phyloP scores from a whole-genome alignment of 2,888 invertebrate genomes.

The Drosophila aldrichi region DNA sequence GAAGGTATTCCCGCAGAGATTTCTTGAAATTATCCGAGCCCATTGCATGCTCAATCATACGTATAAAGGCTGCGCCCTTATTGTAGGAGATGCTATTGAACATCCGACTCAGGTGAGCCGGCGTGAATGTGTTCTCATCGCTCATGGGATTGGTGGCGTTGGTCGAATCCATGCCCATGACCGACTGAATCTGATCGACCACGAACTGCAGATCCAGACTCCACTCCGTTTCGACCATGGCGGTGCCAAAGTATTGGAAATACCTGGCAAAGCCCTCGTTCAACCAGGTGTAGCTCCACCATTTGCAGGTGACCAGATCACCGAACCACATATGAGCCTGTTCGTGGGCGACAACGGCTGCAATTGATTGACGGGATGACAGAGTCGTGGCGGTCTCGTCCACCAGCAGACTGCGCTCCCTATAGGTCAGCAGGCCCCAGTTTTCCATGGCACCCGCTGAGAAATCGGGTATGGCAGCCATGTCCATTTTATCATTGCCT shows the following conservation, averaged over 20 bases:
- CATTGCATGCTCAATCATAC: constrained; percentile 89
- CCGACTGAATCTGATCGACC: constrained; percentile 89
- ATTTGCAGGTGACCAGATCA: constrained; percentile 86
- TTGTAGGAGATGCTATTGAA: constrained; percentile 90
- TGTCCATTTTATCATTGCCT: constrained; percentile 90
- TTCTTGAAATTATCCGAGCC: constrained; percentile 86
- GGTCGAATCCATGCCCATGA: constrained; percentile 88
- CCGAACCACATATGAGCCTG: constrained; percentile 90
- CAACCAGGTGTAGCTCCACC: constrained; percentile 88
- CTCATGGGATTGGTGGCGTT: constrained; percentile 87
- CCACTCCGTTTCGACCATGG: constrained; percentile 87
- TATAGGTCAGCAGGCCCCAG: constrained; percentile 94
- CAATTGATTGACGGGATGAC: constrained; percentile 87
- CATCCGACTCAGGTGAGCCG: constrained; percentile 87
- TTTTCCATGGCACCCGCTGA: constrained; percentile 96
- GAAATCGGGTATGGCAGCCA: constrained; percentile 94
- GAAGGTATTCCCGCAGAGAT: constrained; percentile 87
- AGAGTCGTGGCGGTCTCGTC: constrained; percentile 88
- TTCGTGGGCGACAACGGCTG: constrained; percentile 86
- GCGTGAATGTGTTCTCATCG: constrained; percentile 86
- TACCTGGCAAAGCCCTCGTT: constrained; percentile 90
- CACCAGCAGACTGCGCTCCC: constrained; percentile 89
- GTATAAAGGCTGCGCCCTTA: constrained; percentile 89
- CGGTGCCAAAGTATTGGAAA: constrained; percentile 89
- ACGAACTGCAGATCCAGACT: constrained; percentile 90